Conservation (phyloP, 2,113 vertebrate species). For the Corythoichthys intestinalis region DNA sequence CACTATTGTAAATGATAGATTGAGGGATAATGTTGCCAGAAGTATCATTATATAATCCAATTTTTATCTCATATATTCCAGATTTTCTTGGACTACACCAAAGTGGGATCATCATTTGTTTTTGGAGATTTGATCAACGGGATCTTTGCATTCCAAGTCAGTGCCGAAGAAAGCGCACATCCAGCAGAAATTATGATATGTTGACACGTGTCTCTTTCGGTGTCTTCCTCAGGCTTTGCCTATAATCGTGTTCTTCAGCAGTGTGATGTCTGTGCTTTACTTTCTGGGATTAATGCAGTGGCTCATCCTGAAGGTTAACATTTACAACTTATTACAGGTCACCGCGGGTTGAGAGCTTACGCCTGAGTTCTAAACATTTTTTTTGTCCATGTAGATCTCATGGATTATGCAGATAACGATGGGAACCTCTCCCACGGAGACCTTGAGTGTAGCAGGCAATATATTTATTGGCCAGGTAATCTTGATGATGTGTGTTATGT, state of each 20-base stretch:
- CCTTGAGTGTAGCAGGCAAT: conserved; percentile 91
- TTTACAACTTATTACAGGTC: background rate
- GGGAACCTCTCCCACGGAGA: conserved; percentile 87
- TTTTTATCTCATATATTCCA: conserved; percentile 50
- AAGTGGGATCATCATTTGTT: conserved; percentile 82
- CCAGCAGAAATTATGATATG: background rate
- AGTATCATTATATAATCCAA: background rate
- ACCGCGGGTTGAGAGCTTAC: background rate
- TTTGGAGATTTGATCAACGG: conserved; percentile 79
- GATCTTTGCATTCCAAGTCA: conserved; percentile 91
- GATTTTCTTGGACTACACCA: conserved; percentile 86
- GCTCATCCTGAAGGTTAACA: conserved; percentile 85
- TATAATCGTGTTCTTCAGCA: conserved; percentile 92
- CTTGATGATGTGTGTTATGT: background rate
- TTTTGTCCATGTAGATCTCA: conserved; percentile 77
- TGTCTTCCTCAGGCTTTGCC: conserved; percentile 77
- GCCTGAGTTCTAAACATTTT: conserved; percentile 17
- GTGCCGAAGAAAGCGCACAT: conserved; percentile 20
- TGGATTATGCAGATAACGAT: conserved; percentile 90
- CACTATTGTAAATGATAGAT: background rate
- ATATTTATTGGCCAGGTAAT: conserved; percentile 95
- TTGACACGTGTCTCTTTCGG: conserved; percentile 24
- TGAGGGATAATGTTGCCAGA: background rate
- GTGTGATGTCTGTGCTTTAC: conserved; percentile 90
- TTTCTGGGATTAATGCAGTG: conserved; percentile 88